phyloP scores from a whole-genome alignment of 2,888 invertebrate species.

The Silvanus unidentatus region DNA sequence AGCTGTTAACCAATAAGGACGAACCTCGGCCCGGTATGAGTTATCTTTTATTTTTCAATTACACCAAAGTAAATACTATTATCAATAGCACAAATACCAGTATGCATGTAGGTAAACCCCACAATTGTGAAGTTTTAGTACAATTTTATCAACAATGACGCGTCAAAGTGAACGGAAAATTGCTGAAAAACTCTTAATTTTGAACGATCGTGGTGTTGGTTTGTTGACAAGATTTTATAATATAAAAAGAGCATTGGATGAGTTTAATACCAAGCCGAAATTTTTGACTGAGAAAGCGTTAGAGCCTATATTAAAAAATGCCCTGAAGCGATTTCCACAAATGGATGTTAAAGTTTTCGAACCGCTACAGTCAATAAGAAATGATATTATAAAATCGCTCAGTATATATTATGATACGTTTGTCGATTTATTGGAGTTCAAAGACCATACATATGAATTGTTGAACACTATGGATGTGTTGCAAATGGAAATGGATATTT shows the following conservation, averaged over 20 bases:
- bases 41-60: too few relatives aligned
- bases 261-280: conserved; percentile 94
- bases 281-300: conserved; percentile 92
- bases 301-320: conserved; percentile 89
- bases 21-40: too few relatives aligned
- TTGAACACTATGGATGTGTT: conserved; percentile 93
- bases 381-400: conserved; percentile 91
- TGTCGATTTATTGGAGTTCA: conserved; percentile 94
- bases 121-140: too few relatives aligned
- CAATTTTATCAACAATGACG: too few relatives aligned
- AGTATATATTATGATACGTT: conserved; percentile 97
- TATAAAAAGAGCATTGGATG: conserved; percentile 98
- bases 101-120: too few relatives aligned
- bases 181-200: conserved; percentile 90
- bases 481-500: conserved; percentile 88
- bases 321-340: conserved; percentile 88
- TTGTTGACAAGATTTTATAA: conserved; percentile 97
- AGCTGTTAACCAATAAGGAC: too few relatives aligned
- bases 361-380: conserved; percentile 75
- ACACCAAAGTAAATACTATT: too few relatives aligned
- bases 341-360: conserved; percentile 86
- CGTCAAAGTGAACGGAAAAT: conserved; percentile 73
- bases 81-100: too few relatives aligned
- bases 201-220: conserved; percentile 91
- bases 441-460: conserved; percentile 84